Base-by-base conservation (phyloP, 2,888 invertebrate species). In the Drosophila birchii region DNA sequence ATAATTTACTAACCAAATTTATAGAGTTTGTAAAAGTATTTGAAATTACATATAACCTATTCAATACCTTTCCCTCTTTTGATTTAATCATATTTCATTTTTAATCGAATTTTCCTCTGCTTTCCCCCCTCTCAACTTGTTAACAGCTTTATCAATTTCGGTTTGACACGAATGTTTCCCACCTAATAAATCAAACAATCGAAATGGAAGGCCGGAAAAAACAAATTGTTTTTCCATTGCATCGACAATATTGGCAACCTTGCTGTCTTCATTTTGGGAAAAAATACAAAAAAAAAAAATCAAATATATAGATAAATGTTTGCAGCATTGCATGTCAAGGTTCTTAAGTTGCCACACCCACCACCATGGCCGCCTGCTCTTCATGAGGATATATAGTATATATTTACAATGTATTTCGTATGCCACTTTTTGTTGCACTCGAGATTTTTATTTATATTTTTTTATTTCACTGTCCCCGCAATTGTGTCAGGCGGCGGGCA, bases 241-340 rank as follows among this genome's bases (percentile, higher is more conserved):
- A 44, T 43, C 39, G 70, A 56, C 61, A 56, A 51, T 44, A 70
- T 60, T 60, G 55, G 70, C 55, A 71, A 70, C 60, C 49, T 56
- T 23, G 34, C 54, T 59, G 58, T 59, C 70, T 67, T 70, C 29
- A 68, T 70, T 59, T 47, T 55, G 47, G 47, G 38, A 39, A 38
- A 69, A 23, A 26, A 39, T 12, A 18, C 23, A 62, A 62, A 18
- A 43, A 18, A 45, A 7, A n/a, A 11, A 20, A 12, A 20, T 39
- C 7, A n/a, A 3, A 29, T 44, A 51, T 61, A 45, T 45, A 57
- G 39, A 38, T 18, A 32, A 49, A 32, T 51, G 16, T 39, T 54
- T 47, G 12, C 18, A 39, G 45, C 54, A 66, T 66, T 49, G 72
- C 72, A 58, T 73, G 72, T 73, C 72, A 73, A 73, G 72, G 72